A percentile compares a stretch with the other conserved stretches of the same genome.
Conservation (phyloP, 2,797 vertebrate genomes). For the Coreius guichenoti region DNA sequence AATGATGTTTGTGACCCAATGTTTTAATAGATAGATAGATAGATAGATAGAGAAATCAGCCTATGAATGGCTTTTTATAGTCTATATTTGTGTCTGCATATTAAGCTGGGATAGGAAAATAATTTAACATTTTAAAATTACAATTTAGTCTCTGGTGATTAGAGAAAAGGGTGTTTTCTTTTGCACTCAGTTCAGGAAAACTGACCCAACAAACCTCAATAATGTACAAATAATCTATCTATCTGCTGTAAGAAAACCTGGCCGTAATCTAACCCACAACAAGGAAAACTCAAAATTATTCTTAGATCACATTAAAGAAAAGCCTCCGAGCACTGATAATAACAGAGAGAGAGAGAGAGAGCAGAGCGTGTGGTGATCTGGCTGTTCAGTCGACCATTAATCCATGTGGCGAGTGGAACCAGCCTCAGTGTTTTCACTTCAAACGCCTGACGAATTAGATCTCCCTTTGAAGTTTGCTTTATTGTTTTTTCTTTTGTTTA, state of each 20-base stretch:
- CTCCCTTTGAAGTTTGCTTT: conserved; percentile 61
- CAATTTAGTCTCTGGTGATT: background rate
- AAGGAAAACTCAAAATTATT: conserved; percentile 23
- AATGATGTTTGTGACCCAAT: background rate
- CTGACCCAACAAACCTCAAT: background rate
- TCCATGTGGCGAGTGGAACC: conserved; percentile 60
- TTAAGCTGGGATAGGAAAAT: background rate
- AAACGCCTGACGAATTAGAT: conserved; percentile 63
- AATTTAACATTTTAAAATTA: background rate
- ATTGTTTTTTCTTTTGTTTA: conserved; percentile 57
- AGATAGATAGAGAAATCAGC: background rate
- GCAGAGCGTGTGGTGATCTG: conserved; percentile 25
- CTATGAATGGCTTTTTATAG: background rate
- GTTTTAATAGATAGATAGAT: background rate
- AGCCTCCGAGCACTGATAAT: conserved; percentile 27
- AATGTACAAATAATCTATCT: background rate
- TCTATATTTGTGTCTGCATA: background rate
- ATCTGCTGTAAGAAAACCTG: conserved; percentile 23
- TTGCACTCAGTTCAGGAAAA: background rate
- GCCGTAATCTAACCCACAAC: conserved; percentile 19
- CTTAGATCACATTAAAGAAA: conserved; percentile 30
- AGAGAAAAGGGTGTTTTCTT: background rate
- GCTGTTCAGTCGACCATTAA: conserved; percentile 54
- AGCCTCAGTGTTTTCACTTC: conserved; percentile 62
- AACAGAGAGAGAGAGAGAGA: conserved; percentile 44